Percentiles rank a stretch among this genome's conserved stretches.
These are phyloP conservation scores for Agrypnia vestita DNA, from an alignment of 1,140 invertebrate species.

Conservation along the genomic window DNA sequence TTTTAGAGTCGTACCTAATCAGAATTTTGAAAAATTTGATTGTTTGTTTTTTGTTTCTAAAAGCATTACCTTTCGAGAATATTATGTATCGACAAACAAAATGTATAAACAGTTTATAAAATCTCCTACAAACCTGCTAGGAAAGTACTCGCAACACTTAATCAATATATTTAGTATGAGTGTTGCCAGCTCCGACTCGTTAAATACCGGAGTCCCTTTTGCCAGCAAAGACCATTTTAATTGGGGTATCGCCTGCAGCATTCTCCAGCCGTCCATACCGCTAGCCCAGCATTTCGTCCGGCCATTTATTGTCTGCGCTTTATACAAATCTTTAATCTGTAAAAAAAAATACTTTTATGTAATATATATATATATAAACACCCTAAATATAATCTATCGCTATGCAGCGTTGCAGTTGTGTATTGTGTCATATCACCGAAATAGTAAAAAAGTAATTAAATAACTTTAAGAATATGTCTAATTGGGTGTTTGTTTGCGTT, in stretches of 20 bases:
- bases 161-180: slow-evolving; percentile 95
- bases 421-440: too few species aligned
- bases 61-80: too few species aligned
- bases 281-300: slow-evolving; percentile 98
- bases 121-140: slow-evolving; percentile 80
- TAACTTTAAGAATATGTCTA: too few species aligned
- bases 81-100: too few species aligned
- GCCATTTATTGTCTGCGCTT: slow-evolving; percentile 80
- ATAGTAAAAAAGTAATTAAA: too few species aligned
- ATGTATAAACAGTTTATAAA: neutral
- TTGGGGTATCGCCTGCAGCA: slow-evolving; percentile 90
- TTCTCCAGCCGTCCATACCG: slow-evolving; percentile 96
- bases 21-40: too few species aligned
- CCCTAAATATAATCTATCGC: too few species aligned
- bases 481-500: too few species aligned
- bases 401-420: too few species aligned
- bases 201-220: slow-evolving; percentile 86
- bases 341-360: slow-evolving; percentile 24
- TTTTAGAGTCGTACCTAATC: too few species aligned
- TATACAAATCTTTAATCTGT: slow-evolving; percentile 80
- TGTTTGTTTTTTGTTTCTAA: too few species aligned
- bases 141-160: slow-evolving; percentile 94
- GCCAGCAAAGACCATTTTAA: slow-evolving; percentile 93
- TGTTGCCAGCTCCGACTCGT: slow-evolving; percentile 94
- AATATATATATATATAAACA: too few species aligned